Conservation (phyloP, 2,888 invertebrate genomes). For the Glaucopsyche alexis region DNA sequence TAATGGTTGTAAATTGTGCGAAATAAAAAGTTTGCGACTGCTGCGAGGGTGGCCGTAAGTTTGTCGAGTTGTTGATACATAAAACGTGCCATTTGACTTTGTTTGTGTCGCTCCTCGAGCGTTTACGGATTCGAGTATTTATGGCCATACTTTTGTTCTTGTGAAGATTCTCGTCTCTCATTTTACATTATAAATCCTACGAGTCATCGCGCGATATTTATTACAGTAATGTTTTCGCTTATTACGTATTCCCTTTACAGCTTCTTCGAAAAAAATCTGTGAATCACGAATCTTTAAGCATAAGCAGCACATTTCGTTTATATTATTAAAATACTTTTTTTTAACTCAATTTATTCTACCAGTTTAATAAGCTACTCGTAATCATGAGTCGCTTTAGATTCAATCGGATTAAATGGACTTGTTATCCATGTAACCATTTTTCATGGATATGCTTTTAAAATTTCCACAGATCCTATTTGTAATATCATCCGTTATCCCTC, state of each 20-base stretch:
- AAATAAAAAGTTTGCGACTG: constrained; percentile 49
- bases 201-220: constrained; percentile 9
- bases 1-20: constrained; percentile 65
- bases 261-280: background rate
- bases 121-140: constrained; percentile 15
- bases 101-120: constrained; percentile 8
- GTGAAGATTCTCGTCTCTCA: constrained; percentile 4
- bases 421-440: constrained; percentile 27
- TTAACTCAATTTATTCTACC: too few relatives aligned
- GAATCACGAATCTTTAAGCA: background rate
- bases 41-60: background rate
- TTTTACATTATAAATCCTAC: constrained; percentile 5
- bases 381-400: background rate
- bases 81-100: constrained; percentile 16
- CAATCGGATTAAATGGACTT: background rate
- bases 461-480: constrained; percentile 33
- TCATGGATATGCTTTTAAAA: constrained; percentile 34
- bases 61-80: constrained; percentile 24
- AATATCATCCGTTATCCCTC: constrained; percentile 33
- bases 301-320: too few relatives aligned
- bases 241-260: constrained; percentile 2
- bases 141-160: background rate
- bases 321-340: too few relatives aligned
- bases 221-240: constrained; percentile 10
- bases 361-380: too few relatives aligned